Percentiles rank a stretch among this genome's conserved stretches.
These are phyloP conservation scores for Pseudochromis fuscus DNA, from an alignment of 2,797 vertebrate species.

Conservation along the genomic window DNA sequence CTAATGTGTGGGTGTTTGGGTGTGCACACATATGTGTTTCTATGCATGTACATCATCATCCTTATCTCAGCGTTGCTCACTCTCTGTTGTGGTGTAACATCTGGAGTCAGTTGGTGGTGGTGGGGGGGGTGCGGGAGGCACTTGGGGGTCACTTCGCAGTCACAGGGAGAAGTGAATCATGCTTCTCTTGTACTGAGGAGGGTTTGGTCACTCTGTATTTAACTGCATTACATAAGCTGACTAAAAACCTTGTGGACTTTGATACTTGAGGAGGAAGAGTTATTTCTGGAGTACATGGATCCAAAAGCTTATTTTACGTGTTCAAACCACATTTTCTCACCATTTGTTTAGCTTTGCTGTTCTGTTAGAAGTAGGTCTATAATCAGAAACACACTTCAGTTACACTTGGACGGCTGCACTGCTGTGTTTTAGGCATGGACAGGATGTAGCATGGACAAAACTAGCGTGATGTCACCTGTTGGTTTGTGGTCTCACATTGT, in stretches of 20 bases:
- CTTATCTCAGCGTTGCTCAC: conserved; percentile 62
- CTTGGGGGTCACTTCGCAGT: conserved; percentile 49
- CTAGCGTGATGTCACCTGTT: too few species aligned
- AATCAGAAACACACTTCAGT: too few species aligned
- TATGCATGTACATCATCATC: background rate
- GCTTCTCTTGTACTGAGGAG: conserved; percentile 31
- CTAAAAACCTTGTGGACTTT: background rate
- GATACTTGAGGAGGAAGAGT: background rate
- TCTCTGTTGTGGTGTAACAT: conserved; percentile 48
- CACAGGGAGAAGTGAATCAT: conserved; percentile 59
- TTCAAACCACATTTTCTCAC: conserved; percentile 4
- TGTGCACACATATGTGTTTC: background rate
- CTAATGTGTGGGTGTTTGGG: conserved; percentile 16
- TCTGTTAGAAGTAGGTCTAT: too few species aligned
- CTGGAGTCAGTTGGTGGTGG: conserved; percentile 49
- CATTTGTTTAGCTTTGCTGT: background rate
- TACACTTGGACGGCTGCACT: background rate
- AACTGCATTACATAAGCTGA: conserved; percentile 32
- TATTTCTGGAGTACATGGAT: background rate
- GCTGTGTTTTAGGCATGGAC: too few species aligned
- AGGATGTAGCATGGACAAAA: too few species aligned
- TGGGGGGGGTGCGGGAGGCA: conserved; percentile 19
- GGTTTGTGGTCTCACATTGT: too few species aligned
- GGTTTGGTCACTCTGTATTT: conserved; percentile 6
- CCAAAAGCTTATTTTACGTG: background rate